phyloP scores from a whole-genome alignment of 2,797 vertebrate genomes.

The Hypotaenidia okinawae region DNA sequence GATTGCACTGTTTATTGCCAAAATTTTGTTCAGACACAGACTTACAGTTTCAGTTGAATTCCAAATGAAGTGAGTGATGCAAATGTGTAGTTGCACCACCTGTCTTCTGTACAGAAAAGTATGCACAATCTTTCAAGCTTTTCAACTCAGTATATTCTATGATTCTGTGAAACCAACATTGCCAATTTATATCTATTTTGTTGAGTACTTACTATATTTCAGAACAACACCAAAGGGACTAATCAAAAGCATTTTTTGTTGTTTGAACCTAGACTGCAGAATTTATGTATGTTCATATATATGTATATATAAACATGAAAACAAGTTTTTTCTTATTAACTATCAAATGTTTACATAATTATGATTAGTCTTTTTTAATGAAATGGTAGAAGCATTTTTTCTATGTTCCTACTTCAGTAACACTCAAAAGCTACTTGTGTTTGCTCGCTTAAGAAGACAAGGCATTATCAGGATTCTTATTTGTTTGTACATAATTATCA shows the following conservation, averaged over 20 bases:
- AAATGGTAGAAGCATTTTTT: neutral
- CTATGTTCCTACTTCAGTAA: neutral
- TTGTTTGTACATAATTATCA: neutral
- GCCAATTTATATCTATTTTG: neutral
- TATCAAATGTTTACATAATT: neutral
- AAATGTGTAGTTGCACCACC: neutral
- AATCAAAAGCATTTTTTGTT: neutral
- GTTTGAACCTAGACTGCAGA: neutral
- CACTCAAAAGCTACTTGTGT: neutral
- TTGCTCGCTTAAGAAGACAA: neutral
- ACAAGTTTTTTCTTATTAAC: neutral
- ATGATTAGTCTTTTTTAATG: neutral
- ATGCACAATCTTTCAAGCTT: neutral
- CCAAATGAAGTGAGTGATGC: neutral
- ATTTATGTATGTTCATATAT: neutral
- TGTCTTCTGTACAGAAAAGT: neutral
- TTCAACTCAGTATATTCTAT: too few species aligned
- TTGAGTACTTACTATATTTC: neutral
- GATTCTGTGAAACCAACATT: neutral
- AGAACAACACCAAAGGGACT: neutral
- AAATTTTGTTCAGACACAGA: neutral
- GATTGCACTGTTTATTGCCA: neutral
- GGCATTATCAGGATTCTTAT: neutral
- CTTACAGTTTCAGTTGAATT: neutral
- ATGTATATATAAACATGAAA: neutral